A percentile compares a stretch with the other conserved stretches of the same genome.
phyloP scores from a whole-genome alignment of 2,888 invertebrate species.

The Sinodicranocentrus sp. region DNA sequence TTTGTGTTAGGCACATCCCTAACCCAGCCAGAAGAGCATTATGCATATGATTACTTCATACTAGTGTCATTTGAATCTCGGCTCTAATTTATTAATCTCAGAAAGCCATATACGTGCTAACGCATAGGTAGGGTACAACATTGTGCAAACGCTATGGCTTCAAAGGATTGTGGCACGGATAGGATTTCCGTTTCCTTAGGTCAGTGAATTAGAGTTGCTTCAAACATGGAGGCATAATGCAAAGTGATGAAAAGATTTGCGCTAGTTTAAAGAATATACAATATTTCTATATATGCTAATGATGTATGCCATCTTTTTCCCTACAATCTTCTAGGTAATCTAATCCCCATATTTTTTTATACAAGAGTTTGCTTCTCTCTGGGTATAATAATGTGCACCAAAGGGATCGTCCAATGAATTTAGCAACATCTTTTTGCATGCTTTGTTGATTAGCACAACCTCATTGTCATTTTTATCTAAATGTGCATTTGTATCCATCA shows the following conservation, averaged over 20 bases:
- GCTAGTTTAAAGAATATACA: not conserved
- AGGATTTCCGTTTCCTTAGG: slow-evolving; percentile 70
- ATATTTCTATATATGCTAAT: not conserved
- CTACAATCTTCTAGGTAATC: not conserved
- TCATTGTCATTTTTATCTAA: slow-evolving; percentile 46
- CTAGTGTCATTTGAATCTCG: no score
- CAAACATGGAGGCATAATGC: not conserved
- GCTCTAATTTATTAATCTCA: no score
- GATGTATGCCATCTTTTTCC: not conserved
- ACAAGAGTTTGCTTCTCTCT: not conserved
- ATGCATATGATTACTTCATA: not conserved
- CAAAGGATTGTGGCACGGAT: not conserved
- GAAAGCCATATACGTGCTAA: no score
- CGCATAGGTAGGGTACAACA: no score
- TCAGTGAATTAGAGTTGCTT: slow-evolving; percentile 55
- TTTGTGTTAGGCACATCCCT: no score
- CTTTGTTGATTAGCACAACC: slow-evolving; percentile 60
- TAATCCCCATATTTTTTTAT: not conserved
- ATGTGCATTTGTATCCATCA: not conserved
- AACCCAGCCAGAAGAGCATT: no score
- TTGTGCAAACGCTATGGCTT: no score
- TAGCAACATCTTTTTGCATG: slow-evolving; percentile 38
- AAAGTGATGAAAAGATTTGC: slow-evolving; percentile 20
- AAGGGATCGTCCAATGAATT: not conserved
- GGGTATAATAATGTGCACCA: not conserved